Evolutionary conservation across 1,140 invertebrate genomes (phyloP).

Genomic region (Monomorium pharaonis): DNA sequence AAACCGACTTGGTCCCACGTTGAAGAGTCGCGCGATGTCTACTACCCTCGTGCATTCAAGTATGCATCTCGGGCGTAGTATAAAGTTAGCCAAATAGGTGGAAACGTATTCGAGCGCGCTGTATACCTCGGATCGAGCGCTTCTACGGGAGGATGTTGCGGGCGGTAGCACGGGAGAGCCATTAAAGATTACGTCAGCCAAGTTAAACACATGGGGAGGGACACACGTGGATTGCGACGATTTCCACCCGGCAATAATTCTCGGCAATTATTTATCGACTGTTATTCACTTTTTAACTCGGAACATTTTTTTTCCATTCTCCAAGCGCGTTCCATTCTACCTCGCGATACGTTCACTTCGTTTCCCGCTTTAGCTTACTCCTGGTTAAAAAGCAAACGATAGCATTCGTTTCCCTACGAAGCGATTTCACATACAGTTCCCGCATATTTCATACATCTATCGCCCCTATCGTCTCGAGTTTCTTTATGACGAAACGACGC

Average conservation of each 20-base stretch:
- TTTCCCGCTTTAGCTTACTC: not conserved
- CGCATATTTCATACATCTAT: constrained; percentile 15
- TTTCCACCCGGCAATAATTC: not conserved
- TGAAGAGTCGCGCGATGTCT: constrained; percentile 36
- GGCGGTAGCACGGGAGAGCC: not conserved
- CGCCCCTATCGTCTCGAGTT: constrained; percentile 14
- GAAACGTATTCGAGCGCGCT: constrained; percentile 20
- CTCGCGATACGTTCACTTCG: not conserved
- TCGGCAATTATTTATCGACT: not conserved
- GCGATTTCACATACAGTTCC: not conserved
- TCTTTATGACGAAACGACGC: constrained; percentile 31
- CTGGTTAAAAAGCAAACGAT: not conserved
- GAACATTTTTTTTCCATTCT: not conserved
- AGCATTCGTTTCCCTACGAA: not conserved
- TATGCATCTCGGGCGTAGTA: constrained; percentile 15
- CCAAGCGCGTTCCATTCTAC: not conserved
- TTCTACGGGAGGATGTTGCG: not conserved
- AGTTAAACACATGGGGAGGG: not conserved
- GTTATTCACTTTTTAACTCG: not conserved
- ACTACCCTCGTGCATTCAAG: constrained; percentile 21
- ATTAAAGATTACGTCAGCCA: not conserved
- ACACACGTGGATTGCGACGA: not conserved
- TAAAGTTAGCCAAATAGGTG: constrained; percentile 41
- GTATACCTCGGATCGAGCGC: not conserved
- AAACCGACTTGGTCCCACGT: constrained; percentile 31